Base-by-base conservation (phyloP, 2,888 invertebrate genomes). In the Cacoxenus indagator region DNA sequence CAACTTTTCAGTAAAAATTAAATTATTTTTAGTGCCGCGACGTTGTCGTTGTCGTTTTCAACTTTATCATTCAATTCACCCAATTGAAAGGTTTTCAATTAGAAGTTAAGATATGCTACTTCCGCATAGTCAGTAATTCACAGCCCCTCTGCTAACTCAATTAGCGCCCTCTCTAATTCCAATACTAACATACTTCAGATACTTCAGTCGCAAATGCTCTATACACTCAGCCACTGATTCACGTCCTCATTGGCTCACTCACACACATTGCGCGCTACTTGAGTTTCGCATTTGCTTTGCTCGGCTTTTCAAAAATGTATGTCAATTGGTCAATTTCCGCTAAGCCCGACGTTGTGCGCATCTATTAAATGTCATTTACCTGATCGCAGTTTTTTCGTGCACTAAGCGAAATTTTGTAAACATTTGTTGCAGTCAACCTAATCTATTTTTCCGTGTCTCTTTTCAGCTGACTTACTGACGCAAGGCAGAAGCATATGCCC, bases 281-380 rank as follows among this genome's bases (percentile, higher is more conserved):
- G 19, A 5, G n/a, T n/a, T n/a, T 5, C 22, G 19, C 48, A 1
- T 57, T 57, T n/a, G 27, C 17, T 31, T n/a, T 59, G 37, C 59
- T 59, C 37, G 73, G 64, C 75, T 82, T 73, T 81, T 81, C 78
- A 81, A 81, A 80, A 82, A 81, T 81, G 80, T 81, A 81, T 81
- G 80, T 82, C 80, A 81, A 82, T 82, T 82, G 80, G 81, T 77
- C 81, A 81, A 78, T 81, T 82, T 82, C 78, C 76, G 72, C 59
- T 27, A 64, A 54, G 5, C 1, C 68, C 17, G 22, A n/a, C 22
- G 19, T 62, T 51, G 4, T 70, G 67, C 70, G 67, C 70, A 74
- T 70, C 81, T 76, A 81, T 81, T 81, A 81, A 78, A 75, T 81
- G 80, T 78, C 78, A 75, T 81, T 81, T 78, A 81, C 80, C 80